A percentile compares a stretch with the other conserved stretches of the same genome.
Conservation (phyloP, 1,140 invertebrate species). For the Hydropsyche tenuis region DNA sequence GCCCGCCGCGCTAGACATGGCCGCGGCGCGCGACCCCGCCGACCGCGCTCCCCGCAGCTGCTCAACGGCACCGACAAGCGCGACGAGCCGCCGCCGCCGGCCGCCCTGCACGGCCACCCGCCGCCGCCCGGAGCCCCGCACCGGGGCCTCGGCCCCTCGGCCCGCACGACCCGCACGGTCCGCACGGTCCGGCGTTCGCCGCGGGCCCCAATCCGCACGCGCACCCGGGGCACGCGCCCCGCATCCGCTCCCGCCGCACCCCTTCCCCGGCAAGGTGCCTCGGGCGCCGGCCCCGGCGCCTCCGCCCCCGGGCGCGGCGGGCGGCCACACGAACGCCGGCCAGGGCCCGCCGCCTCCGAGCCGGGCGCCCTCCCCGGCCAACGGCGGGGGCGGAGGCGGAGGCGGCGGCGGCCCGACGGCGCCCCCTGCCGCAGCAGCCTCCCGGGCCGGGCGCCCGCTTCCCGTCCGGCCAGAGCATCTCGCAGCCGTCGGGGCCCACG, state of each 20-base stretch:
- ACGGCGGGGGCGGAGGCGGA: constrained; percentile 54
- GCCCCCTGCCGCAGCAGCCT: constrained; percentile 15
- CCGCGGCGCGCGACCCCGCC: constrained; percentile 21
- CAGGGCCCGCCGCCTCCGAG: constrained; percentile 57
- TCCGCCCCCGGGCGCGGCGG: constrained; percentile 50
- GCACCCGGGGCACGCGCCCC: constrained; percentile 64
- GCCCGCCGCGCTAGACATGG: constrained; percentile 26
- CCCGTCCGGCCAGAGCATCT: constrained; percentile 70
- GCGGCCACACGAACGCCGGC: constrained; percentile 49
- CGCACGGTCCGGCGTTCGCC: constrained; percentile 62
- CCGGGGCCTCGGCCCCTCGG: not conserved
- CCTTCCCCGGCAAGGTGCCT: too few species aligned
- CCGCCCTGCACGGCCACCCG: not conserved
- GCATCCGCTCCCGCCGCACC: constrained; percentile 57
- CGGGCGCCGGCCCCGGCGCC: constrained; percentile 5
- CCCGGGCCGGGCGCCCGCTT: constrained; percentile 61
- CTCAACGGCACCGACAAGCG: not conserved
- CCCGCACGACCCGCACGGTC: constrained; percentile 66
- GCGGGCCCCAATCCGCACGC: constrained; percentile 62
- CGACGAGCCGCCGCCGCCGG: constrained; percentile 4
- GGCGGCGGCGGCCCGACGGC: constrained; percentile 50
- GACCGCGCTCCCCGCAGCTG: constrained; percentile 16
- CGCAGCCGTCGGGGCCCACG: constrained; percentile 84
- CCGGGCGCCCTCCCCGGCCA: constrained; percentile 43
- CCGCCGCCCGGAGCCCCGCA: not conserved